Percentiles rank a stretch among this genome's conserved stretches.
Evolutionary conservation across 1,140 invertebrate species (phyloP).

Genomic region (Steinernema feltiae): DNA sequence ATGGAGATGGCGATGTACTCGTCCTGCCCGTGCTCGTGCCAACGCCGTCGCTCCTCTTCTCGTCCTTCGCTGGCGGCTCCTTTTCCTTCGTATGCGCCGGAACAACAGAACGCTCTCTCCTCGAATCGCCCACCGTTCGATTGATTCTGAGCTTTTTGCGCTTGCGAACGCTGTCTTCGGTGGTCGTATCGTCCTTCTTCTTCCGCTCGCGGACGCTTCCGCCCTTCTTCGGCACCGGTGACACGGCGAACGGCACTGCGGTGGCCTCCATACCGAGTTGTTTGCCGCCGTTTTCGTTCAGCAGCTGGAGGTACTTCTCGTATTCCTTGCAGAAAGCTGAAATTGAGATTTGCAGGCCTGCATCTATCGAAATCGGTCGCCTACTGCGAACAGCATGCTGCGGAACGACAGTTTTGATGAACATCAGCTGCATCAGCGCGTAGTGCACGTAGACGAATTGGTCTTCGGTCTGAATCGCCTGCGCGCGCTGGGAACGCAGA

Average conservation of each 20-base stretch:
- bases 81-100: no score
- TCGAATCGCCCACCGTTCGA: no score
- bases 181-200: no score
- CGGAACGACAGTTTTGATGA: neutral
- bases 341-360: neutral
- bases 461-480: constrained; percentile 41
- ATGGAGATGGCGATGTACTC: no score
- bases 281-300: neutral
- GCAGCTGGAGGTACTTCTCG: neutral
- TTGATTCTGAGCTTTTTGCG: no score
- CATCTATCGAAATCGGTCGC: neutral
- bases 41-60: no score
- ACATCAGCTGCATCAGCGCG: constrained; percentile 20
- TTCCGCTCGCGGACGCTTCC: no score
- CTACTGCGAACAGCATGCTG: neutral
- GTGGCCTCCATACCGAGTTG: neutral
- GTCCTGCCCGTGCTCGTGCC: no score
- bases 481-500: constrained; percentile 30
- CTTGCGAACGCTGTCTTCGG: neutral
- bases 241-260: no score
- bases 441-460: constrained; percentile 40
- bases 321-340: constrained; percentile 5
- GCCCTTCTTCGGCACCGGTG: no score
- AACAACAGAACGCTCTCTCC: no score
- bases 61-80: no score